Base-by-base conservation (phyloP, 2,797 vertebrate species). In the Crossoptilon crossoptilon region DNA sequence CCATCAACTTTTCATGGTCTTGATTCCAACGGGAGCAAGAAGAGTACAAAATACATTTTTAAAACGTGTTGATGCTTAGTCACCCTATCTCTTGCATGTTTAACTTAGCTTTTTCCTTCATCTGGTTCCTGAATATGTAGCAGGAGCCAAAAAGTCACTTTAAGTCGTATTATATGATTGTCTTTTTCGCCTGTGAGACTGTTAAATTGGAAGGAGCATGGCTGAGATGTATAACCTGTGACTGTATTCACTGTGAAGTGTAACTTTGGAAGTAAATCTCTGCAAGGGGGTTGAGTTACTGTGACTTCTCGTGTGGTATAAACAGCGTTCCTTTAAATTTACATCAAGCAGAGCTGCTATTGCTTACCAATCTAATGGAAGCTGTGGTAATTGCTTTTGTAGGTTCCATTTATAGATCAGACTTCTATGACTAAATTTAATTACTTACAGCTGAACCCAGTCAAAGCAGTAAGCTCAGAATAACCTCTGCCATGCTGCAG, bases 371-470 rank as follows among this genome's bases (percentile, higher is more conserved):
- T 97, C 96, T 96, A 87, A 91, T 94, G 88, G 96, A 98, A 97
- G 96, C 97, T 96, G 94, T 81, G 93, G 95, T 98, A 98, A 98
- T 98, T 98, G 97, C 97, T 97, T 98, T 97, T 98, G 97, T 97
- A 96, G 97, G 96, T 98, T 98, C 97, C 97, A 97, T 98, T 98
- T 98, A 97, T 97, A 97, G 97, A 97, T 98, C 97, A 96, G 95
- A 82, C 95, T 90, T 96, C 96, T 97, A 41, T 85, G 93, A 44
- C 96, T 97, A 96, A 96, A 97, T 97, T 90, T 95, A 96, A 97
- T 98, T 97, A 97, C 97, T 97, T 93, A 87, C 73, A 94, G 96
- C 98, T 97, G 96, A 95, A 97, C 95, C 88, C 79, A 93, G 91
- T 97, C 63, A 67, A 94, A 97, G 85, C 71, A 94, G 17, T 93